phyloP scores from a whole-genome alignment of 2,113 vertebrate genomes.

The Ctenomys sociabilis region DNA sequence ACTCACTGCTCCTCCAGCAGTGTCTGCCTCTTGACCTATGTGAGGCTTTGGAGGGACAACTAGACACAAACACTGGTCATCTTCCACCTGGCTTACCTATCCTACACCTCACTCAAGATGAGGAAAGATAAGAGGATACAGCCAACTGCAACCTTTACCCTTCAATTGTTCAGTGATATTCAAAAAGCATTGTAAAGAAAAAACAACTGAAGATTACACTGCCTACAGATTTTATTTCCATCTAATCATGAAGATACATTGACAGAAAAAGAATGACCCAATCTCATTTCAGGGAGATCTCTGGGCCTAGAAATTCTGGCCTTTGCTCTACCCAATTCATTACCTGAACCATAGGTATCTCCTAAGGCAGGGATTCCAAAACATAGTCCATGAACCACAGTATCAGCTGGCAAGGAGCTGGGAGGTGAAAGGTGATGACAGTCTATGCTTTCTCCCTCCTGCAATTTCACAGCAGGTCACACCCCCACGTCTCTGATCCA shows the following conservation, averaged over 20 bases:
- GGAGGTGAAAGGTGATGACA: background rate
- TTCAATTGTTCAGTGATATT: background rate
- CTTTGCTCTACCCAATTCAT: background rate
- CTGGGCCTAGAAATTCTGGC: background rate
- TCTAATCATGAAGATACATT: background rate
- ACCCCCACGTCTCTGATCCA: background rate
- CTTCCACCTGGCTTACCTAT: background rate
- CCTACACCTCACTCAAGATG: background rate
- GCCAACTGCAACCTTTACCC: background rate
- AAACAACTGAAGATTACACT: background rate
- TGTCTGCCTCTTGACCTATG: too few species aligned
- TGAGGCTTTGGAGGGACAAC: too few species aligned
- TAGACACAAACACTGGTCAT: background rate
- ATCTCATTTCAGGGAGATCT: background rate
- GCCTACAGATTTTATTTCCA: conserved; percentile 1
- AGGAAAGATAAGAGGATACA: background rate
- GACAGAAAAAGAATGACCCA: background rate
- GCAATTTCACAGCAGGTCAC: background rate
- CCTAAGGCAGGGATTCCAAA: conserved; percentile 41
- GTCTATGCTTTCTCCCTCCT: background rate
- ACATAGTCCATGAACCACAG: background rate
- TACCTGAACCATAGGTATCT: conserved; percentile 11
- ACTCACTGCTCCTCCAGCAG: too few species aligned
- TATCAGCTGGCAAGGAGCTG: background rate
- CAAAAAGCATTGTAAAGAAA: background rate